A percentile compares a stretch with the other conserved stretches of the same genome.
phyloP scores from a whole-genome alignment of 2,888 invertebrate genomes.

The Drosophila neonasuta region DNA sequence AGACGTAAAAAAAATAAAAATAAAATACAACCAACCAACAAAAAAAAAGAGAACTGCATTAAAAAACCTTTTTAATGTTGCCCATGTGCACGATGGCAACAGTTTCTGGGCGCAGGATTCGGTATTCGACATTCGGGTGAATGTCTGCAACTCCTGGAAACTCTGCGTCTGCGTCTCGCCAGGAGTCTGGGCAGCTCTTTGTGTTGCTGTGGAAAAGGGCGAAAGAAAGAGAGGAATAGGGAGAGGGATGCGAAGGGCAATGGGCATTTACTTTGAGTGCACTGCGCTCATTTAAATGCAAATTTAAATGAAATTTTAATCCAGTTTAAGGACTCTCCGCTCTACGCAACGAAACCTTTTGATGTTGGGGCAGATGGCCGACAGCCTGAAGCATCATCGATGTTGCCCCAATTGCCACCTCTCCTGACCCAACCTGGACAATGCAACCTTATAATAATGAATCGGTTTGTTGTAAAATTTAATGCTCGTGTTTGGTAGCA shows the following conservation, averaged over 20 bases:
- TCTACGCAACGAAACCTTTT: slow-evolving; percentile 55
- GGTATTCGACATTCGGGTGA: slow-evolving; percentile 20
- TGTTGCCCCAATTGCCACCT: slow-evolving; percentile 15
- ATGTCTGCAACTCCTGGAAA: slow-evolving; percentile 13
- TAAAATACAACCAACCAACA: slow-evolving; percentile 5
- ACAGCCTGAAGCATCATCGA: slow-evolving; percentile 27
- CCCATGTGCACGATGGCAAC: slow-evolving; percentile 58
- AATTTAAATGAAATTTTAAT: slow-evolving; percentile 82
- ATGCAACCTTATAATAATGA: slow-evolving; percentile 42
- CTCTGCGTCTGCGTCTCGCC: slow-evolving; percentile 26
- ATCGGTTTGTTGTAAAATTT: slow-evolving; percentile 39
- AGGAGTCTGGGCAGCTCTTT: slow-evolving; percentile 42
- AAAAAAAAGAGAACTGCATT: slow-evolving; percentile 17
- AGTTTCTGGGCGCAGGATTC: slow-evolving; percentile 30
- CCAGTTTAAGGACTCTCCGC: slow-evolving; percentile 72
- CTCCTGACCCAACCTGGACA: slow-evolving; percentile 23
- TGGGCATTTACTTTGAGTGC: slow-evolving; percentile 71
- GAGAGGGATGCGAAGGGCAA: neutral
- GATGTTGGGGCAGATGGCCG: slow-evolving; percentile 45
- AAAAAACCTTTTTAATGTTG: slow-evolving; percentile 59
- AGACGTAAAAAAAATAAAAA: slow-evolving; percentile 1
- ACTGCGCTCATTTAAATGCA: slow-evolving; percentile 79
- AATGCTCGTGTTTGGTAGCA: slow-evolving; percentile 24
- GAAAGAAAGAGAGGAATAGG: neutral
- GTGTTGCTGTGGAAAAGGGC: slow-evolving; percentile 19